Base-by-base conservation (phyloP, 2,888 invertebrate genomes). In the Aradus depressus region DNA sequence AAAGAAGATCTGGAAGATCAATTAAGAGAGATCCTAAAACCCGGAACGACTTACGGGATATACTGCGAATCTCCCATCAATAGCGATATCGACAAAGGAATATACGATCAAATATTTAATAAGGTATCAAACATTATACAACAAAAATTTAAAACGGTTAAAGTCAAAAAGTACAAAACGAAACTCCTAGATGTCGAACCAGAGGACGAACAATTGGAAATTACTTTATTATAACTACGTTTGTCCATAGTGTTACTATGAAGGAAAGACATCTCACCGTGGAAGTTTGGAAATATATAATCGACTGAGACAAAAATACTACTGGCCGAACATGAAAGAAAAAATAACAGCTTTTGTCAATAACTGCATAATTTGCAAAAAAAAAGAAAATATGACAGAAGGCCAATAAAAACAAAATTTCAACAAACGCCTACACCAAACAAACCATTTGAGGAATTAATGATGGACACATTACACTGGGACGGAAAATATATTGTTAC, bases 251-350 rank as follows among this genome's bases (percentile, higher is more conserved):
- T 28, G 41, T 18, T 48, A 48, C 18, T 44, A 51, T 14, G 3
- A 16, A n/a, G 3, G 22, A 18, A 41, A 8, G n/a, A 10, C 12
- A 19, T 19, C n/a, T 22, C 42, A 50, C 23, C 3, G 51, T 1
- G 51, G 51, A 3, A 44, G 44, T 4, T 19, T 25, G n/a, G 51
- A 51, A 45, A 51, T 44, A 2, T 44, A 51, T 32, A 2, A 51
- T 19, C 45, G 39, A 26, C 28, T 51, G 6, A 51, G 38, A 44
- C 22, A 38, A 12, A 2, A 2, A 12, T 51, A 51, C 21, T 51
- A 42, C 23, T 51, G 51, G n/a, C n/a, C n/a, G n/a, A n/a, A n/a
- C n/a, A n/a, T n/a, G n/a, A n/a, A n/a, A n/a, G n/a, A n/a, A n/a
- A 8, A 12, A 8, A 25, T 44, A 2, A 43, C 14, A 34, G 25